These are phyloP conservation scores for Phrixothrix hirtus DNA, from an alignment of 2,888 invertebrate genomes.

Conservation along the genomic window DNA sequence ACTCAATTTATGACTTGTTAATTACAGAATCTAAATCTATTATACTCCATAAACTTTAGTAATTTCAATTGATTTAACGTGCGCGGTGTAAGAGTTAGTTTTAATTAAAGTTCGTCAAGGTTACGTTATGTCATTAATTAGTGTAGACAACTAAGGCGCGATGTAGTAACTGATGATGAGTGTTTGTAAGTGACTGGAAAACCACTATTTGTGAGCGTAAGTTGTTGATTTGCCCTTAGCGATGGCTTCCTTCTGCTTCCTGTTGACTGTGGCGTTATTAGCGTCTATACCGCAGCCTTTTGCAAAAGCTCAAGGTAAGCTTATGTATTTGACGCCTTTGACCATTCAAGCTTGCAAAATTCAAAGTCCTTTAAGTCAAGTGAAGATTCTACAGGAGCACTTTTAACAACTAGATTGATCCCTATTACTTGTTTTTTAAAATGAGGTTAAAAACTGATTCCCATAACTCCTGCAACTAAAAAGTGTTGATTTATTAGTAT, in stretches of 20 bases:
- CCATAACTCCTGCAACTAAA: too few relatives aligned
- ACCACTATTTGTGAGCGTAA: conserved; percentile 25
- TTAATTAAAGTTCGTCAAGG: conserved; percentile 34
- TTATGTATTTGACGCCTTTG: conserved; percentile 25
- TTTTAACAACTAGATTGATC: too few relatives aligned
- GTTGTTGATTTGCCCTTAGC: conserved; percentile 25
- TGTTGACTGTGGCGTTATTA: conserved; percentile 25
- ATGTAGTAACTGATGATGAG: conserved; percentile 29
- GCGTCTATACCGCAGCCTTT: conserved; percentile 21
- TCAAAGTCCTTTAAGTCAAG: background rate
- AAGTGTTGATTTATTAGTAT: too few relatives aligned
- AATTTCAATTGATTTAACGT: conserved; percentile 35
- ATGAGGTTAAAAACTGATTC: too few relatives aligned
- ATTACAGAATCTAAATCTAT: conserved; percentile 20
- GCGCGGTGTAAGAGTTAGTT: conserved; percentile 22
- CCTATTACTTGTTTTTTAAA: too few relatives aligned
- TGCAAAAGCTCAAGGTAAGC: conserved; percentile 30
- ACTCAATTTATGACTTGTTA: background rate
- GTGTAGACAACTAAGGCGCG: conserved; percentile 28
- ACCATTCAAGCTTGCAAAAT: conserved; percentile 1
- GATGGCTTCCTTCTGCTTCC: conserved; percentile 30
- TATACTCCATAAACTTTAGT: conserved; percentile 38
- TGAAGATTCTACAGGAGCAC: too few relatives aligned
- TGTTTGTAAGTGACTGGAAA: conserved; percentile 31
- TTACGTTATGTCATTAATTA: conserved; percentile 32